Evolutionary conservation across 2,797 vertebrate genomes (phyloP).

Genomic region (Pangasius djambal): DNA sequence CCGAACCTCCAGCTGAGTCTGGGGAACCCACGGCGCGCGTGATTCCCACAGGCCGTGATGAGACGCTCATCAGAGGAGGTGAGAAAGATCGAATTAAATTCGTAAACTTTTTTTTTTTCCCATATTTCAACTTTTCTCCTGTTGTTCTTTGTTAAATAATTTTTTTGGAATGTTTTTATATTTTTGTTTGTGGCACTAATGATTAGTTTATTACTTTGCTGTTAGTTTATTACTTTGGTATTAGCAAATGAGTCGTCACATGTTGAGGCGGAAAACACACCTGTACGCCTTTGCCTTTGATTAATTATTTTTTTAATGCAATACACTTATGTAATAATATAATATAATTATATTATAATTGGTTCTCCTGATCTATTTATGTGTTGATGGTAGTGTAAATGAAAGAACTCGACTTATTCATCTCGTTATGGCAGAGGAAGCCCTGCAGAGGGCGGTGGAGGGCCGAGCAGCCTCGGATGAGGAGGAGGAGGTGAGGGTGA

Average conservation of each 20-base stretch:
- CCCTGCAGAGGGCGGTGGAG: constrained; percentile 78
- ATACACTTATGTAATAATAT: no score
- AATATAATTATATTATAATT: background rate
- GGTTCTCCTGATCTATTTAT: background rate
- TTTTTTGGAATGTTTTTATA: no score
- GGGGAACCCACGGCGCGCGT: constrained; percentile 19
- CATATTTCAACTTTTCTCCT: background rate
- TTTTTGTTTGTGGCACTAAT: background rate
- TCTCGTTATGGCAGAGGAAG: constrained; percentile 63
- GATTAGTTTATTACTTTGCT: background rate
- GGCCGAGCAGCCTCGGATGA: constrained; percentile 79
- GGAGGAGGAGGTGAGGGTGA: constrained; percentile 68
- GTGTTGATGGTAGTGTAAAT: background rate
- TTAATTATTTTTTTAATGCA: background rate
- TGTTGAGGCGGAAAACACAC: background rate
- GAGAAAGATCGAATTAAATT: constrained; percentile 14
- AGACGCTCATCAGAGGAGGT: constrained; percentile 62
- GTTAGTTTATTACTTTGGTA: background rate
- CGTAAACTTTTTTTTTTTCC: background rate
- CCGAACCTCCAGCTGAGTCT: background rate
- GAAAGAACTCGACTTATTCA: no score
- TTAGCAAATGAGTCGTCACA: background rate
- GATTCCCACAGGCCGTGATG: constrained; percentile 51
- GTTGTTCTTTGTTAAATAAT: no score
- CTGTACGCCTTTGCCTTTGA: background rate